Evolutionary conservation across 2,113 vertebrate species (phyloP).

Genomic region (Accipiter virgatus): DNA sequence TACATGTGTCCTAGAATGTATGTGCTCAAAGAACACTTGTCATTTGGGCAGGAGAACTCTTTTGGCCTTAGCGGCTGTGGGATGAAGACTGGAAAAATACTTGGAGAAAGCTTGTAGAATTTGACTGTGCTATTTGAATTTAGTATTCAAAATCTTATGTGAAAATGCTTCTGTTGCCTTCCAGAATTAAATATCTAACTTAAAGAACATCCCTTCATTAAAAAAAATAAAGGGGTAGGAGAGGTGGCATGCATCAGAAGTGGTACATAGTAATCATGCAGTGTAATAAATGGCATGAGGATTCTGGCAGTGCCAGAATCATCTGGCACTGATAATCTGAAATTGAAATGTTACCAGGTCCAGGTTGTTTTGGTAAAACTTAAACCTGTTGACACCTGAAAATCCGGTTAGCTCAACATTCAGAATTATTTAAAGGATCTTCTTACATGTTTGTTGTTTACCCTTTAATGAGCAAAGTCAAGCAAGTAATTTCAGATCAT

Average conservation of each 20-base stretch:
- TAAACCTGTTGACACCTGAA: background rate
- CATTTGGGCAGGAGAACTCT: background rate
- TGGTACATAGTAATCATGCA: background rate
- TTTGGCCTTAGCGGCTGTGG: background rate
- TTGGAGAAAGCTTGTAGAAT: background rate
- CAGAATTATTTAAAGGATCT: background rate
- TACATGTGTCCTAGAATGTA: rapidly evolving
- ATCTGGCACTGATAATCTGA: background rate
- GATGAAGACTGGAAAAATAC: background rate
- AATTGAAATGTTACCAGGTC: background rate
- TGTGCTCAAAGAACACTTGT: background rate
- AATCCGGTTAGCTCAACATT: background rate
- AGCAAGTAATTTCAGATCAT: background rate
- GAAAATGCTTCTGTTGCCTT: background rate
- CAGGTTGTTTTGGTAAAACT: background rate
- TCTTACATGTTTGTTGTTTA: background rate
- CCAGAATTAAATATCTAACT: background rate
- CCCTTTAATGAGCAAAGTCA: background rate
- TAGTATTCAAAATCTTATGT: background rate
- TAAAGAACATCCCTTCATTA: background rate
- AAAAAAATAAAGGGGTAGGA: background rate
- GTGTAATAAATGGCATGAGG: background rate
- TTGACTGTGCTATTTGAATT: background rate
- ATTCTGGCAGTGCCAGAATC: background rate
- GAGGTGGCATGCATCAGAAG: background rate